Evolutionary conservation across 2,888 invertebrate genomes (phyloP).

Genomic region (Melolontha melolontha): DNA sequence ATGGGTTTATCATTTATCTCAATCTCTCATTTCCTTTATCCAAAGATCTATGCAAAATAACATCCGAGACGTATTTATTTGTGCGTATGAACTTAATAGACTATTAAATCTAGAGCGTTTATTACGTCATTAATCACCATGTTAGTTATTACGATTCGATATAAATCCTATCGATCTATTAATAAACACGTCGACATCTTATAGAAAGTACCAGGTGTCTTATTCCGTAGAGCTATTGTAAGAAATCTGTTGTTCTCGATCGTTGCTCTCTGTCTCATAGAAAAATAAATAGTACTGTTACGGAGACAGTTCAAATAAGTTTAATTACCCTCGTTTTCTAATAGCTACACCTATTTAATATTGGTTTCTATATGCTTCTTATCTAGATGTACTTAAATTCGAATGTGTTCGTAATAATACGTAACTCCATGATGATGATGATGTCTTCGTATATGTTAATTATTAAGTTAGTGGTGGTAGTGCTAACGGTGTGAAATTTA

Average conservation of each 20-base stretch:
- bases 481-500: no score
- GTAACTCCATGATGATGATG: no score
- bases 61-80: background rate
- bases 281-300: no score
- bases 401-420: no score
- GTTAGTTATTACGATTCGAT: slow-evolving; percentile 1
- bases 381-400: no score
- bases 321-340: no score
- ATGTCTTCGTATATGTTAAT: no score
- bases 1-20: background rate
- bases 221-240: slow-evolving; percentile 6
- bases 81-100: background rate
- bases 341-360: no score
- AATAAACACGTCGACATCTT: slow-evolving; percentile 15
- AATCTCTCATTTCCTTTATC: background rate
- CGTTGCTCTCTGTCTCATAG: background rate
- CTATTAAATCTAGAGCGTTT: slow-evolving; percentile 11
- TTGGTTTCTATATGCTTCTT: no score
- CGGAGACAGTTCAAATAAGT: no score
- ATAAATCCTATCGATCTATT: slow-evolving; percentile 18
- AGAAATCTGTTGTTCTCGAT: slow-evolving; percentile 17
- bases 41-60: slow-evolving; percentile 4
- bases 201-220: slow-evolving; percentile 12
- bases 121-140: slow-evolving; percentile 21
- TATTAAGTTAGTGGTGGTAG: no score